Percentiles rank a stretch among this genome's conserved stretches.
Evolutionary conservation across 2,888 invertebrate species (phyloP).

Genomic region (Ectemnius lituratus): DNA sequence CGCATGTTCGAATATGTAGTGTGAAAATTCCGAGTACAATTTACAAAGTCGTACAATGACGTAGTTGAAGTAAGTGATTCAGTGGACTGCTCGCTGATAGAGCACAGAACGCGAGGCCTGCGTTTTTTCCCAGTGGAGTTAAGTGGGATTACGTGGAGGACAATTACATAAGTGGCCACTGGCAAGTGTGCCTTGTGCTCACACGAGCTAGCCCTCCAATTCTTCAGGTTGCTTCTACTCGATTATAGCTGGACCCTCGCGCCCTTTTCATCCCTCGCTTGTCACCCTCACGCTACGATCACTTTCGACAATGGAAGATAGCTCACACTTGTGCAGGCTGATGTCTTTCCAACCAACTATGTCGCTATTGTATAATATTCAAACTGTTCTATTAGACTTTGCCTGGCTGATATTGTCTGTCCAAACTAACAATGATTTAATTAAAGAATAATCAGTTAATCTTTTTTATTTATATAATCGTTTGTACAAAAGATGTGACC

Average conservation of each 20-base stretch:
- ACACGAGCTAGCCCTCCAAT: conserved; percentile 45
- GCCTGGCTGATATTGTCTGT: background rate
- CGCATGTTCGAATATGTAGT: too few species aligned
- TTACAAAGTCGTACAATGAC: too few species aligned
- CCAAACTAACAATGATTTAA: too few species aligned
- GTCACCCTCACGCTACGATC: background rate
- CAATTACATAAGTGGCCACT: conserved; percentile 60
- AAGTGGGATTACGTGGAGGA: conserved; percentile 54
- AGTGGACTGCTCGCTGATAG: too few species aligned
- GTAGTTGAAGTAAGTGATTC: too few species aligned
- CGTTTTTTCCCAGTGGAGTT: conserved; percentile 41
- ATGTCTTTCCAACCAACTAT: background rate
- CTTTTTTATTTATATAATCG: too few species aligned
- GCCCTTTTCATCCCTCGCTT: conserved; percentile 3
- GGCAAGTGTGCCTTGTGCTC: conserved; percentile 49
- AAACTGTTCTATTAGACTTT: background rate
- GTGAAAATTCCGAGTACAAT: too few species aligned
- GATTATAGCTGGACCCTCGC: background rate
- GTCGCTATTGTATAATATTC: background rate
- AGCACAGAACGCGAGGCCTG: too few species aligned
- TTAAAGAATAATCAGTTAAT: too few species aligned
- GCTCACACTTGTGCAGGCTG: background rate
- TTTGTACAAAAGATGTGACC: too few species aligned
- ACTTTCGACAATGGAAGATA: background rate
- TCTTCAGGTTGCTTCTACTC: background rate